phyloP scores from a whole-genome alignment of 2,888 invertebrate genomes.

The Trissolcus brochymenae region DNA sequence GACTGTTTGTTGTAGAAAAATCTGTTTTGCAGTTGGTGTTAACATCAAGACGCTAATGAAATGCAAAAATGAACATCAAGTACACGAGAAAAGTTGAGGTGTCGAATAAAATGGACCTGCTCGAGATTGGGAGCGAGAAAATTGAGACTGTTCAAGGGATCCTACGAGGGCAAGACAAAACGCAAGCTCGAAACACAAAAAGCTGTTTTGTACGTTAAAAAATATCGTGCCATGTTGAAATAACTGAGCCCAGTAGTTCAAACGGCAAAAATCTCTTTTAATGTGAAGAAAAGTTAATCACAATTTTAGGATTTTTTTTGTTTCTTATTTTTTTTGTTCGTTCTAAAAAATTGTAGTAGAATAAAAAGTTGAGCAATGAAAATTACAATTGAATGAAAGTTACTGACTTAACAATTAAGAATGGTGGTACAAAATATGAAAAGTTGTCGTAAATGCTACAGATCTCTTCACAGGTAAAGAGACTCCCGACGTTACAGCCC shows the following conservation, averaged over 20 bases:
- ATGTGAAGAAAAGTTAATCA: conserved; percentile 47
- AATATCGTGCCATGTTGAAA: conserved; percentile 57
- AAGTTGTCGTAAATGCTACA: conserved; percentile 38
- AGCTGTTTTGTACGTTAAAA: conserved; percentile 52
- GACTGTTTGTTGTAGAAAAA: neutral
- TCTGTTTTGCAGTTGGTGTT: neutral
- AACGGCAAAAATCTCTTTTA: conserved; percentile 61
- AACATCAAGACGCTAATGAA: neutral
- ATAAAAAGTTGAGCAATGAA: neutral
- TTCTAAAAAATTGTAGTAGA: too few species aligned
- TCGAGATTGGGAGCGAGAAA: conserved; percentile 60
- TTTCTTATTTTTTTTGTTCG: too few species aligned
- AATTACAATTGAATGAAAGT: conserved; percentile 9
- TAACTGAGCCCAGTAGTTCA: conserved; percentile 70
- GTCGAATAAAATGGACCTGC: too few species aligned
- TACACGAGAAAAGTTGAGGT: too few species aligned
- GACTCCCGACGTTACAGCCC: conserved; percentile 33
- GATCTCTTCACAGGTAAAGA: conserved; percentile 46
- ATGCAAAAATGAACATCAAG: too few species aligned
- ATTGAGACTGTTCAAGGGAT: conserved; percentile 62
- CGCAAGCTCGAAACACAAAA: conserved; percentile 49
- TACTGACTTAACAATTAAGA: neutral
- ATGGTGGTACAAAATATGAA: conserved; percentile 24
- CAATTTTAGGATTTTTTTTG: neutral
- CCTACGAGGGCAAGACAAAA: conserved; percentile 72